Conservation (phyloP, 1,140 invertebrate genomes). For the Heliconius hermathena region DNA sequence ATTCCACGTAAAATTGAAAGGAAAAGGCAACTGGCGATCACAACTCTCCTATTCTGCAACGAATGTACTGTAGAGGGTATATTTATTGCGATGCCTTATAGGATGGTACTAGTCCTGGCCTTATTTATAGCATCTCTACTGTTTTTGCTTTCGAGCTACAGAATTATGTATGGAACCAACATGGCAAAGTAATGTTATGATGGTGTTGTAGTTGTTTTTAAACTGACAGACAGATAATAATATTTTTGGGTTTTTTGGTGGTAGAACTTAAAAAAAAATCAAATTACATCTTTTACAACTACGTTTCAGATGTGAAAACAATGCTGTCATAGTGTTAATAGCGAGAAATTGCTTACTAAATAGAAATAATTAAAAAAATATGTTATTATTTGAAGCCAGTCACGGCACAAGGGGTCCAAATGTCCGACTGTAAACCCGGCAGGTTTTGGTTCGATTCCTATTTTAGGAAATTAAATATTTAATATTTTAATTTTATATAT, state of each 20-base stretch:
- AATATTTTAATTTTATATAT: too few species aligned
- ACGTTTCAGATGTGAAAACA: neutral
- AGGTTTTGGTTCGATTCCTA: too few species aligned
- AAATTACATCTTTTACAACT: too few species aligned
- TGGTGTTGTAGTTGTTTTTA: too few species aligned
- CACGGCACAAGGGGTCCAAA: too few species aligned
- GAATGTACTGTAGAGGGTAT: constrained; percentile 4
- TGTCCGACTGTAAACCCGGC: too few species aligned
- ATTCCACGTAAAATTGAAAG: neutral
- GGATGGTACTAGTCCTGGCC: constrained; percentile 19
- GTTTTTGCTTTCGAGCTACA: constrained; percentile 15
- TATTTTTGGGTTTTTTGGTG: neutral
- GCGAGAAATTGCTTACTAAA: too few species aligned
- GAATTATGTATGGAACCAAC: neutral
- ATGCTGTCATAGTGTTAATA: neutral
- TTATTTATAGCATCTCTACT: constrained; percentile 30
- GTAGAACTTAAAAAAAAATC: too few species aligned
- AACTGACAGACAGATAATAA: neutral
- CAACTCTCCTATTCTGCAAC: neutral
- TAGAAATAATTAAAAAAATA: too few species aligned
- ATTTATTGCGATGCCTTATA: constrained; percentile 33
- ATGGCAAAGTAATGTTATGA: neutral
- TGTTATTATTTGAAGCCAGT: too few species aligned
- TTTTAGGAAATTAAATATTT: too few species aligned
- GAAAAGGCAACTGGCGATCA: neutral